Conservation (phyloP, 2,888 invertebrate species). For the Noctuana brunneofusca region DNA sequence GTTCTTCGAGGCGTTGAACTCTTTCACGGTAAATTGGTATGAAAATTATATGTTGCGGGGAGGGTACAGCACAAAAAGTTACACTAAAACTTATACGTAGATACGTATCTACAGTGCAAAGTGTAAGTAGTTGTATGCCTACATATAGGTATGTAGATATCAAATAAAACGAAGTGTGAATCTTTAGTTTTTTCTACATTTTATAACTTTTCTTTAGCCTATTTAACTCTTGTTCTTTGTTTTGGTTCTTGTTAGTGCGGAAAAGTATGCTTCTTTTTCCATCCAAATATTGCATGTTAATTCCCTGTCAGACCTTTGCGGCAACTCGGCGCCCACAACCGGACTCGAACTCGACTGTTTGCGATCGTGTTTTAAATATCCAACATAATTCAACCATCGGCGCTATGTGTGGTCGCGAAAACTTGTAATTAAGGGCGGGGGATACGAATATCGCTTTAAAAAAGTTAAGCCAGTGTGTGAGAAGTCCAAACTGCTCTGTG, state of each 20-base stretch:
- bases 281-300: not conserved
- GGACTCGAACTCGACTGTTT: not conserved
- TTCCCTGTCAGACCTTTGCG: not conserved
- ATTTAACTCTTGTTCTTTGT: no score
- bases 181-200: not conserved
- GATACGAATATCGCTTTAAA: not conserved
- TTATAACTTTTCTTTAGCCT: no score
- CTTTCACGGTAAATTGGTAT: conserved; percentile 7
- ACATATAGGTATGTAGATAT: not conserved
- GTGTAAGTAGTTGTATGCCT: no score
- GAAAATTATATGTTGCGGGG: conserved; percentile 1
- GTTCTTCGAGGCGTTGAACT: conserved; percentile 19
- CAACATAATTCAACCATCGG: not conserved
- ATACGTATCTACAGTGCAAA: no score
- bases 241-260: no score
- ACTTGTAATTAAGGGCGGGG: not conserved
- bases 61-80: not conserved
- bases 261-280: no score
- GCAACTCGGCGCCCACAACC: not conserved
- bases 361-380: no score
- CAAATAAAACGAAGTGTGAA: no score
- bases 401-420: conserved; percentile 1
- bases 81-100: no score
- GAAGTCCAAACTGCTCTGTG: no score
- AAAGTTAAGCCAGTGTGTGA: no score